phyloP scores from a whole-genome alignment of 2,888 invertebrate genomes.

The Trissolcus japonicus region DNA sequence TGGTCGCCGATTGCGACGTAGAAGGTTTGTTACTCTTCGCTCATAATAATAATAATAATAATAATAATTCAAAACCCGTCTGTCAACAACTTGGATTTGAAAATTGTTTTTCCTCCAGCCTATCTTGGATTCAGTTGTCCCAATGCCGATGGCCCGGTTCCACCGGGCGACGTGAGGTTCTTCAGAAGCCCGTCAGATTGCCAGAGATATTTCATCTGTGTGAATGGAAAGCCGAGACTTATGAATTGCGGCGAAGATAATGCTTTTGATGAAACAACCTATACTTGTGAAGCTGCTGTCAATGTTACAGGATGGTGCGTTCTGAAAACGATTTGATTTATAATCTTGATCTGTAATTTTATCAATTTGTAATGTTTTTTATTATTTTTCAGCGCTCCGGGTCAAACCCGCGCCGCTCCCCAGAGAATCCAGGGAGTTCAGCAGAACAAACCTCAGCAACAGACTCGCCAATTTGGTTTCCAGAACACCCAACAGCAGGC shows the following conservation, averaged over 20 bases:
- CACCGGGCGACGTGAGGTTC: conserved; percentile 76
- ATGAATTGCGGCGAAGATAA: conserved; percentile 86
- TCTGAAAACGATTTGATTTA: neutral
- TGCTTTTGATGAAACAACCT: conserved; percentile 86
- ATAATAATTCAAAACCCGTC: no score
- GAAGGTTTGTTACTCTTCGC: conserved; percentile 79
- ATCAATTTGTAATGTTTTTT: neutral
- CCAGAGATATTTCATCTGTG: conserved; percentile 87
- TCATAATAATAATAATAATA: no score
- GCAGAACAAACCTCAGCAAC: conserved; percentile 23
- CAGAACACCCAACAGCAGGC: conserved; percentile 1
- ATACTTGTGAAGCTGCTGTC: conserved; percentile 86
- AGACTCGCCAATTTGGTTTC: conserved; percentile 16
- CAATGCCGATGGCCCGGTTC: conserved; percentile 75
- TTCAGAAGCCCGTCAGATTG: conserved; percentile 82
- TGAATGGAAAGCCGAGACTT: conserved; percentile 83
- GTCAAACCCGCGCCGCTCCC: conserved; percentile 8
- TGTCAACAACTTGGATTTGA: no score
- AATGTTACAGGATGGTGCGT: conserved; percentile 84
- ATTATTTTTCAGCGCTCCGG: conserved; percentile 8
- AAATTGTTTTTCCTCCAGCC: conserved; percentile 74
- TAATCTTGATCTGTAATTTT: neutral
- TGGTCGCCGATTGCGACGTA: conserved; percentile 87
- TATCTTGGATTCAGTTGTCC: conserved; percentile 90
- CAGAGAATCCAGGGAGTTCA: conserved; percentile 31